Base-by-base conservation (phyloP, 2,888 invertebrate species). In the Agriotes lineatus region DNA sequence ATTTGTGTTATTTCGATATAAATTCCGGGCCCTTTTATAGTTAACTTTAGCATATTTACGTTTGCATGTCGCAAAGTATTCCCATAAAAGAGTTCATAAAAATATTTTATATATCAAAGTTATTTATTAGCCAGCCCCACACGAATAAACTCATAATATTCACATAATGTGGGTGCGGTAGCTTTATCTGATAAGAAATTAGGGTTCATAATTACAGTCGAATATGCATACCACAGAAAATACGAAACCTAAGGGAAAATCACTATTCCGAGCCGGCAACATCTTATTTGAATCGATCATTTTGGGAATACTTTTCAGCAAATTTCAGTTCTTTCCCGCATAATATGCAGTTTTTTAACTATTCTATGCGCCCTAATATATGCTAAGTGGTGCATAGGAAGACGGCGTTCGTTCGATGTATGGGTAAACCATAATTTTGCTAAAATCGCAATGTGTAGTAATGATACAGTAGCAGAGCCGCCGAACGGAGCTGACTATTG, bases 81-180 rank as follows among this genome's bases (percentile, higher is more conserved):
- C 80, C 77, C 80, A 79, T 81, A 79, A 80, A 78, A 72, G 75
- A 75, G 76, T 77, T 78, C 78, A 79, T 80, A 81, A 80, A 81
- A 81, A 79, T 80, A 79, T 81, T 81, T 80, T 79, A 79, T 80
- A 79, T 79, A 75, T 79, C 77, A 77, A 79, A 72, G 78, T 78
- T 78, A 78, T 80, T 80, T 80, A 81, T 80, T 79, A 80, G 70
- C 77, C 75, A 78, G 77, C 81, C 80, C 76, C 74, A 69, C 68
- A 72, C 75, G 74, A 74, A 78, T 76, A 76, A 67, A 62, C 67
- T 67, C 74, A 69, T 72, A 74, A 72, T 71, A 59, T 67, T 69
- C 71, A 73, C 72, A 67, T 70, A 75, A 74, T 75, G 69, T 75
- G 73, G 75, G 78, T 73, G 78, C 76, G 77, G 76, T 74, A 71